Base-by-base conservation (phyloP, 2,113 vertebrate species). In the Drymodes brunneopygia region DNA sequence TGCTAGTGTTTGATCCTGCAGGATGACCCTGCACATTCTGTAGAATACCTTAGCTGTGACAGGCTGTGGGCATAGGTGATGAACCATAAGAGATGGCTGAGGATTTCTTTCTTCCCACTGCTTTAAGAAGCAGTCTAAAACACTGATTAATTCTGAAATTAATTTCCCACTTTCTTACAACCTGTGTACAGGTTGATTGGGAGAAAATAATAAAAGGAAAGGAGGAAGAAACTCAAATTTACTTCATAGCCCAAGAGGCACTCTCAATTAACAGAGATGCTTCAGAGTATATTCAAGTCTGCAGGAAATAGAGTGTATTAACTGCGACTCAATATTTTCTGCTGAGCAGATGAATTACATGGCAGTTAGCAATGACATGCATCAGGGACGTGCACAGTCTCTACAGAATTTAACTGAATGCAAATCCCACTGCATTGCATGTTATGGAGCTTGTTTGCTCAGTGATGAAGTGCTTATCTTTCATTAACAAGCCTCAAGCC, bases 381-480 rank as follows among this genome's bases (percentile, higher is more conserved):
- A 3, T 42, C 50, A 54, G 56, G 38, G 64, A 57, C 0, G 0
- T n/a, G 58, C 60, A 3, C 20, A 10, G 16, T 40, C 33, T 50
- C 51, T 48, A 1, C 44, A 61, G 64, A 47, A 48, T 31, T 47
- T 51, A 35, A 15, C 14, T 20, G 22, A 71, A 31, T 15, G 29
- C 44, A 62, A n/a, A 62, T 62, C 22, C 60, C 1, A 3, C 38
- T 1, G 0, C 2, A 3, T 4, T 72, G n/a, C 5, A 1, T 2
- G 11, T 40, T 38, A 20, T 0, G 2, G 61, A 45, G 62, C 45
- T 56, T 54, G 45, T 92, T 85, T 53, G 56, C 53, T 82, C 64
- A 35, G 20, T 12, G 47, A 7, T 60, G 40, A 27, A 0, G 1
- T 10, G 35, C 2, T 10, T 51, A 3, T 38, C 5, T 64, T 18